These are phyloP conservation scores for Jaculus jaculus DNA, from an alignment of 2,113 vertebrate species.

Conservation along the genomic window DNA sequence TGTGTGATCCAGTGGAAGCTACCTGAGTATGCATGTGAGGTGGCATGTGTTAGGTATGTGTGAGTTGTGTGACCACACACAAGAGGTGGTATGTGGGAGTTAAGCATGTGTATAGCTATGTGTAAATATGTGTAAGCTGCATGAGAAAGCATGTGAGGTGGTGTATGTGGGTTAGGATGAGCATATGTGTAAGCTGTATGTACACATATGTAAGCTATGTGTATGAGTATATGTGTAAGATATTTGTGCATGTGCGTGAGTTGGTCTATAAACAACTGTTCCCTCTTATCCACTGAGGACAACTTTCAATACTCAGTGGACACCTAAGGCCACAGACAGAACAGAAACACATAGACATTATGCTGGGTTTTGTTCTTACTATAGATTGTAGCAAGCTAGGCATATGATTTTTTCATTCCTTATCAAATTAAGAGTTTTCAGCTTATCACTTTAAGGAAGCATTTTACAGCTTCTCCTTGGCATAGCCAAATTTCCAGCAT, in stretches of 20 bases:
- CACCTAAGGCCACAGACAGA: neutral
- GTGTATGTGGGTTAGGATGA: neutral
- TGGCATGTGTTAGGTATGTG: neutral
- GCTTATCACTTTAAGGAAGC: neutral
- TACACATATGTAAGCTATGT: neutral
- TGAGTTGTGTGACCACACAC: too few species aligned
- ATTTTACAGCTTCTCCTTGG: neutral
- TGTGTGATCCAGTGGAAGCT: neutral
- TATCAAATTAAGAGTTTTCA: neutral
- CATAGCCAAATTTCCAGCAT: neutral
- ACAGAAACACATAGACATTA: neutral
- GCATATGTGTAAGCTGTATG: neutral
- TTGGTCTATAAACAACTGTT: neutral
- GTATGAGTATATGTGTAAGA: neutral
- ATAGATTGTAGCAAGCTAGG: accelerated
- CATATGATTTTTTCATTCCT: neutral
- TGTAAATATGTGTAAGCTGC: neutral
- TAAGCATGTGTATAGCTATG: neutral
- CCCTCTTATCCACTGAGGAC: neutral
- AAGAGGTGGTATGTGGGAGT: neutral
- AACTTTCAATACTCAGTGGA: too few species aligned
- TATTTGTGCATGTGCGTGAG: neutral
- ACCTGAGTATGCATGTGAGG: too few species aligned
- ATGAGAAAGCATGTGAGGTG: neutral
- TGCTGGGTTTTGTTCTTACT: too few species aligned